phyloP scores from a whole-genome alignment of 64 coral and sea anemone genomes.

The Platygyra sinensis region DNA sequence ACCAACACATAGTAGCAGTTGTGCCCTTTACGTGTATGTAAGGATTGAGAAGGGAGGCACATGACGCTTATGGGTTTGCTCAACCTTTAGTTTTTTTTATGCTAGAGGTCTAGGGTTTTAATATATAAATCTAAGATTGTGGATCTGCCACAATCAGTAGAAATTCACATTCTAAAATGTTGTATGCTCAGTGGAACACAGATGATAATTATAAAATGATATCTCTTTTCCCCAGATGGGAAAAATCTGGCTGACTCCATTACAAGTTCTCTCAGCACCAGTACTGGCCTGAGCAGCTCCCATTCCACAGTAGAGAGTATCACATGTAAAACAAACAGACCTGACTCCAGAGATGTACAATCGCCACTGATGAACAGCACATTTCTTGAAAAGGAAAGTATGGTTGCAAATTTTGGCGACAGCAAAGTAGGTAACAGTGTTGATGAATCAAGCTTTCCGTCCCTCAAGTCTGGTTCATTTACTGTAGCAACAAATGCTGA shows the following conservation, averaged over 20 bases:
- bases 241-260: slow-evolving; percentile 8
- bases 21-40: too few species aligned
- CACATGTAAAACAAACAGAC: neutral
- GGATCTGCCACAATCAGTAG: too few species aligned
- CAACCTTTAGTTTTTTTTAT: too few species aligned
- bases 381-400: slow-evolving; percentile 19
- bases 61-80: too few species aligned
- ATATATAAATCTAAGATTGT: too few species aligned
- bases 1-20: too few species aligned
- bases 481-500: slow-evolving; percentile 13
- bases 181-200: neutral
- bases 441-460: slow-evolving; percentile 8
- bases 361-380: slow-evolving; percentile 3
- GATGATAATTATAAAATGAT: neutral
- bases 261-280: slow-evolving; percentile 18
- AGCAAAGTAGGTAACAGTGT: slow-evolving; percentile 23
- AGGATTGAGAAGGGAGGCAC: too few species aligned
- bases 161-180: too few species aligned
- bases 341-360: neutral
- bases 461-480: neutral
- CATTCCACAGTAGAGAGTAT: slow-evolving; percentile 11
- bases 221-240: neutral
- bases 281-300: slow-evolving; percentile 22
- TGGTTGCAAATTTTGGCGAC: slow-evolving; percentile 33
- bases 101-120: too few species aligned